phyloP scores from a whole-genome alignment of 2,113 vertebrate species.

The Oplegnathus fasciatus region DNA sequence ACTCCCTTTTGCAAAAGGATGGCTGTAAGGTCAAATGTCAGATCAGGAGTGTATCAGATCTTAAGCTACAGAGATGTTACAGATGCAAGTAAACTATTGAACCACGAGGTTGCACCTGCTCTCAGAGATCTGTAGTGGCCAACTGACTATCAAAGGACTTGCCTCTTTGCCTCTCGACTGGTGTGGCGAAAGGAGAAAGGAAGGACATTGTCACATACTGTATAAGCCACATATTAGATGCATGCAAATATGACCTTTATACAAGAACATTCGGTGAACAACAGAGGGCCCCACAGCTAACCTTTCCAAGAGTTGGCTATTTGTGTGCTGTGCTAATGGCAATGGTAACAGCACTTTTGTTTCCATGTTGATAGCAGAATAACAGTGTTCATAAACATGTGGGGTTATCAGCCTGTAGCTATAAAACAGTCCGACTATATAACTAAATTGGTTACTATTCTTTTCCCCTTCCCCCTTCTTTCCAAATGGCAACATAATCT shows the following conservation, averaged over 20 bases:
- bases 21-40: slow-evolving; percentile 7
- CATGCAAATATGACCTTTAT: slow-evolving; percentile 76
- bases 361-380: slow-evolving; percentile 45
- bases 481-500: slow-evolving; percentile 95
- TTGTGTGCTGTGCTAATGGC: slow-evolving; percentile 41
- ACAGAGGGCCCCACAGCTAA: slow-evolving; percentile 48
- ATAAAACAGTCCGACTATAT: slow-evolving; percentile 27
- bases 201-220: slow-evolving; percentile 12
- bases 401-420: slow-evolving; percentile 25
- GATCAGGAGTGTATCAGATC: slow-evolving; percentile 10
- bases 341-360: slow-evolving; percentile 20
- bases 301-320: slow-evolving; percentile 51
- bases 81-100: background rate
- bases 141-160: slow-evolving; percentile 34
- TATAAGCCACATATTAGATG: slow-evolving; percentile 42
- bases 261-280: slow-evolving; percentile 50
- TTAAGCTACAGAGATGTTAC: background rate
- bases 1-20: background rate
- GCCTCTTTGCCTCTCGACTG: slow-evolving; percentile 23
- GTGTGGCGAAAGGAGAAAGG: slow-evolving; percentile 21
- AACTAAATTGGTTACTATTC: slow-evolving; percentile 92
- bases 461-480: slow-evolving; percentile 86
- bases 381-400: slow-evolving; percentile 15
- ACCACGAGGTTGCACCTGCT: slow-evolving; percentile 18
- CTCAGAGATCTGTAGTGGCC: slow-evolving; percentile 38